Evolutionary conservation across 2,797 vertebrate genomes (phyloP), one percentile per base, ranked within the genome.

Genomic region (Hypotaenidia philippensis): DNA sequence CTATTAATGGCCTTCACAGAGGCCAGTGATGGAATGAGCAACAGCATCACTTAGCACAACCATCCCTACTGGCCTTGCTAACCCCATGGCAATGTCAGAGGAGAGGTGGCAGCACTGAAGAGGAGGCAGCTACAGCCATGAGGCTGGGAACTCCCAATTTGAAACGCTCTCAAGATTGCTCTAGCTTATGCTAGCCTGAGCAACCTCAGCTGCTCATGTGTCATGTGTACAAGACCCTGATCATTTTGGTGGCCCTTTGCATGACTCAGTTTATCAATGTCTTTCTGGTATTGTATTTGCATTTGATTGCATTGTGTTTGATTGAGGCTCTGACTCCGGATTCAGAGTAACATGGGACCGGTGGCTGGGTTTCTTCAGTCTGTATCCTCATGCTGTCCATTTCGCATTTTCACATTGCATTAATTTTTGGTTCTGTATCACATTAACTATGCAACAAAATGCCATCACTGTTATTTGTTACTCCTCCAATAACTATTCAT

Each of bases 381-480:
- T 70, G 19, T 45, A 27, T 52, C 45, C 19, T 55, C 1, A 2
- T 41, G 61, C 21, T 50, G 36, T 69, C 83, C 55, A 27, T 55
- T 80, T 44, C 7, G 18, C 41, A 31, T 56, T 88, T 83, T 57
- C 72, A 83, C 27, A 85, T 84, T 61, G 85, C 40, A 69, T 91
- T 93, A 64, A 83, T 96, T 82, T 96, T 89, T 60, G 84, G 80
- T 75, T 96, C 96, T 29, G 3, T 32, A 84, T 32, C 92, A 94
- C 92, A 88, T 64, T 91, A 97, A 90, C 87, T 89, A 90, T 23
- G 36, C 13, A 84, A 92, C 53, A 92, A 92, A 93, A 91, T 75
- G 74, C 21, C 57, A 95, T 50, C 71, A 85, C 41, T 95, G 76
- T 70, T 82, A 95, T 56, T 64, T 75, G 45, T 26, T 61, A 57